Percentiles rank a stretch among this genome's conserved stretches.
phyloP scores from a whole-genome alignment of 2,113 vertebrate genomes.

The Nicator chloris region DNA sequence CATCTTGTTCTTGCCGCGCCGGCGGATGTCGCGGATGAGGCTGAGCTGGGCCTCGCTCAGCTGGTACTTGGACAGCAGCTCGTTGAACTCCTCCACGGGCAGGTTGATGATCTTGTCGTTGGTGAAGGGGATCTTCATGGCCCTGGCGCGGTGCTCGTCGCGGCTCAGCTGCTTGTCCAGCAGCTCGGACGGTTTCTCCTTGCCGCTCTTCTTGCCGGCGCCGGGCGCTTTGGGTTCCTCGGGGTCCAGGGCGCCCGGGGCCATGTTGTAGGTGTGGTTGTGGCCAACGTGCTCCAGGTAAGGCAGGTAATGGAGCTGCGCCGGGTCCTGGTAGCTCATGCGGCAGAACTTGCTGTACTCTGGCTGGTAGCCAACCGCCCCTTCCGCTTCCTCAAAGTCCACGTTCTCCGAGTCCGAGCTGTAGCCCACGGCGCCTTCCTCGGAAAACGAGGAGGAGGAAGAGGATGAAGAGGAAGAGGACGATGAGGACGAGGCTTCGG shows the following conservation, averaged over 20 bases:
- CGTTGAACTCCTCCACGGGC: constrained; percentile 98
- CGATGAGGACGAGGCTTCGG: constrained; percentile 85
- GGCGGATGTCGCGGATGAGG: constrained; percentile 94
- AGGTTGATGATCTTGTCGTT: constrained; percentile 98
- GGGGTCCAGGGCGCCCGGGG: constrained; percentile 70
- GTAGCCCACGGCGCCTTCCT: constrained; percentile 97
- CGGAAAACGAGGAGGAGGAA: constrained; percentile 84
- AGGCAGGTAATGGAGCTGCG: constrained; percentile 87
- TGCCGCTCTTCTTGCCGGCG: constrained; percentile 76
- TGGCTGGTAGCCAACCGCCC: constrained; percentile 91
- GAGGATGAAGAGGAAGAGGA: constrained; percentile 76
- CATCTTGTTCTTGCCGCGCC: constrained; percentile 99
- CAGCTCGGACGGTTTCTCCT: constrained; percentile 83
- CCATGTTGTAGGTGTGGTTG: constrained; percentile 98
- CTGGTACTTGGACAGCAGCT: constrained; percentile 95
- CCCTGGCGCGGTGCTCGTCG: constrained; percentile 90
- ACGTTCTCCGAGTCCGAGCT: constrained; percentile 93
- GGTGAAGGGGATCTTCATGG: constrained; percentile 98
- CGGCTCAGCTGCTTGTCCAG: constrained; percentile 92
- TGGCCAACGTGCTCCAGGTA: constrained; percentile 92
- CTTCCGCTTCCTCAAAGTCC: constrained; percentile 85
- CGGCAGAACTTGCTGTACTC: constrained; percentile 96
- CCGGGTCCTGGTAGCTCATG: constrained; percentile 95
- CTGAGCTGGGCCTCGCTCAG: constrained; percentile 93
- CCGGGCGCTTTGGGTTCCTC: constrained; percentile 72